Base-by-base conservation (phyloP, 2,113 vertebrate genomes). In the Onychostoma macrolepis region DNA sequence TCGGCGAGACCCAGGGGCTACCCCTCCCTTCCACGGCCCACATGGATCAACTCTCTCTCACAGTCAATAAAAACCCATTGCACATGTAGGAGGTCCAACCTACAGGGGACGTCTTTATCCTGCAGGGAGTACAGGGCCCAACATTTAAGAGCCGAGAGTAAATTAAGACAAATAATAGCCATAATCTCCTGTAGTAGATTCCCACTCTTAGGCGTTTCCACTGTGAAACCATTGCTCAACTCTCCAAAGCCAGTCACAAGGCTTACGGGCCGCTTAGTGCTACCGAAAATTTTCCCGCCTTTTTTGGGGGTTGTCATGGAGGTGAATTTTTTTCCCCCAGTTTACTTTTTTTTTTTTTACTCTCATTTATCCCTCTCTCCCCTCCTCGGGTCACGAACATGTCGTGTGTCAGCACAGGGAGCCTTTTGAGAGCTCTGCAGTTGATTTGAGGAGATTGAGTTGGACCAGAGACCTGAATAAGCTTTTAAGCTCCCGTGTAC, bases 401-500 rank as follows among this genome's bases (percentile, higher is more conserved):
- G 43, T 28, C 9, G 80, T 83, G 76, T 81, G 77, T 89, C 74
- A 80, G 80, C 80, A 81, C 24, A 50, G 69, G 80, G 77, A 67
- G 65, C 74, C 67, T 67, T 80, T 71, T 85, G 86, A 86, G 83
- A 87, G 45, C 74, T 71, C 58, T 53, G 11, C 75, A 69, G 83
- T 78, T 88, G 85, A 77, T 61, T 65, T 76, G 81, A 88, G 87
- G 69, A 53, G 80, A 79, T 36, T 85, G 56, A 80, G 83, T 58
- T 45, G 63, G 74, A 90, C 87, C 19, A 76, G 67, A 81, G 85
- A 94, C 90, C 87, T 71, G 92, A 92, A 93, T 92, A 93, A 90
- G 93, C 93, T 95, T 93, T 94, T 94, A 94, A 80, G 89, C 91
- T 84, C 81, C 86, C n/a, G n/a, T 93, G 91, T 95, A 85, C 88